Percentiles rank a stretch among this genome's conserved stretches.
These are phyloP conservation scores for Rambutsinella grinnellia DNA, from an alignment of 2,888 invertebrate genomes.

Conservation along the genomic window DNA sequence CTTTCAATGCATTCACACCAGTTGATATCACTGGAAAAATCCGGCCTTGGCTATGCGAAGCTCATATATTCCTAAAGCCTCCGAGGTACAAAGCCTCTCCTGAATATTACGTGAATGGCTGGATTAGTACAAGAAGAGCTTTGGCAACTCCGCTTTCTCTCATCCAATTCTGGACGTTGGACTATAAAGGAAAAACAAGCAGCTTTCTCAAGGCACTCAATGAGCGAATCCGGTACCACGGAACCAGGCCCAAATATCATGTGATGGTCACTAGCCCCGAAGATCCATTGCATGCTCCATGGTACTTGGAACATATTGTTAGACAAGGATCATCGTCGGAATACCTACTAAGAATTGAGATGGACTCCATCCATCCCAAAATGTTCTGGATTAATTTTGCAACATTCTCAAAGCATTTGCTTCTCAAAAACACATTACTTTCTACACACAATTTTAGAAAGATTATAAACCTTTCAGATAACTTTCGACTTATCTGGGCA, in stretches of 20 bases:
- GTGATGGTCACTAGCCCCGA: not conserved
- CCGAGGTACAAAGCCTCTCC: not conserved
- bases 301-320: not conserved
- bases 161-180: not conserved
- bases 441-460: too few relatives aligned
- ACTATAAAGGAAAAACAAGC: not conserved
- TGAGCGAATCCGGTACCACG: not conserved
- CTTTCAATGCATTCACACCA: not conserved
- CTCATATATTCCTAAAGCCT: not conserved
- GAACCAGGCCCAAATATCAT: not conserved
- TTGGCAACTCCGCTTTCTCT: not conserved
- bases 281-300: not conserved
- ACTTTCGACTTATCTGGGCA: too few relatives aligned
- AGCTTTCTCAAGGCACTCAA: not conserved
- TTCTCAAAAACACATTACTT: too few relatives aligned
- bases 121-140: not conserved
- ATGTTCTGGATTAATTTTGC: too few relatives aligned
- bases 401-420: too few relatives aligned
- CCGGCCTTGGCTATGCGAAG: not conserved
- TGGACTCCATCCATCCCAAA: too few relatives aligned
- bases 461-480: too few relatives aligned
- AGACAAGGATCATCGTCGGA: not conserved
- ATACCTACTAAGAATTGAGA: not conserved
- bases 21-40: not conserved
- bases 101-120: not conserved